Percentiles rank a stretch among this genome's conserved stretches.
phyloP scores from a whole-genome alignment of 2,888 invertebrate species.

The Sarcophaga subvicina region DNA sequence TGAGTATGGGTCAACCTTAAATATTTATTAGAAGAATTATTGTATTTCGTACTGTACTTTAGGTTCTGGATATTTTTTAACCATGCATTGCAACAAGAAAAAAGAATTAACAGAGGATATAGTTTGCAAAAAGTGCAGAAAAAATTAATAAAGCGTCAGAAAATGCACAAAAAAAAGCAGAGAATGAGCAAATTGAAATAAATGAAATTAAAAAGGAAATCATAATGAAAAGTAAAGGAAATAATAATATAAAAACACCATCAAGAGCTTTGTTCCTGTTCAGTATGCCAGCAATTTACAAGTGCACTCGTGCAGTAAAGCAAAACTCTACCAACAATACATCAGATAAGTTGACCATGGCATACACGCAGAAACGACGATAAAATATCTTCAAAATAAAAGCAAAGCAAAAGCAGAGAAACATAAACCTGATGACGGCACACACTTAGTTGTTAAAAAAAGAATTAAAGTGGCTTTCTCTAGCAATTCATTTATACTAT shows the following conservation, averaged over 20 bases:
- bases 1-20: too few species aligned
- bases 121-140: too few species aligned
- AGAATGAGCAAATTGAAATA: conserved; percentile 11
- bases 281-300: conserved; percentile 9
- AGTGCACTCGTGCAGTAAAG: background rate
- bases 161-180: conserved; percentile 36
- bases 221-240: conserved; percentile 62
- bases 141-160: too few species aligned
- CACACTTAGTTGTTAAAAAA: conserved; percentile 10
- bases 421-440: conserved; percentile 43
- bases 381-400: background rate
- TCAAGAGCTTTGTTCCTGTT: conserved; percentile 29
- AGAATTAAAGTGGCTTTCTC: too few species aligned
- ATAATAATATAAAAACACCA: conserved; percentile 59
- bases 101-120: too few species aligned
- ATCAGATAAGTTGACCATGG: conserved; percentile 32
- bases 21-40: too few species aligned
- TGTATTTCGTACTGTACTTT: too few species aligned
- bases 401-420: background rate
- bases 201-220: conserved; percentile 51
- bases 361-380: background rate
- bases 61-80: too few species aligned
- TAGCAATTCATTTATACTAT: too few species aligned
- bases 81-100: too few species aligned
- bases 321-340: conserved; percentile 7